Percentiles rank a stretch among this genome's conserved stretches.
Evolutionary conservation across 2,797 vertebrate genomes (phyloP).

Genomic region (Perdix hodgsoniae): DNA sequence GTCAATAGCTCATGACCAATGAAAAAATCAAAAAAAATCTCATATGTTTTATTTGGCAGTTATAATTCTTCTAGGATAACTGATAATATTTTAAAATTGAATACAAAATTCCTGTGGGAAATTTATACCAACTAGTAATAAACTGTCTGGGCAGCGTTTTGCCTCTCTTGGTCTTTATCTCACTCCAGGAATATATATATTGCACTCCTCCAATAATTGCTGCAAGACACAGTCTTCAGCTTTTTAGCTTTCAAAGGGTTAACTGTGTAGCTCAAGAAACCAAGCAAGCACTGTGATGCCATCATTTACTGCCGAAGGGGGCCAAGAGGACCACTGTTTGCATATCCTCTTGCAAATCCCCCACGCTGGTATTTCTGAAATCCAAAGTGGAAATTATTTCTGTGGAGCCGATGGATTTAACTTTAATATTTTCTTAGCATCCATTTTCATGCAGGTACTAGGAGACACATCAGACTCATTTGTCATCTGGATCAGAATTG

Average conservation of each 20-base stretch:
- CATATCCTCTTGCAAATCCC: neutral
- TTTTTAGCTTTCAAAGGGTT: neutral
- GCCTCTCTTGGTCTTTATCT: no score
- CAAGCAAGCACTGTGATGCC: neutral
- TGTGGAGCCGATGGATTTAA: neutral
- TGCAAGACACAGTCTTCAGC: neutral
- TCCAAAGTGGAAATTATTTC: conserved; percentile 8
- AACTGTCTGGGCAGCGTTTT: no score
- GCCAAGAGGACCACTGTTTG: neutral
- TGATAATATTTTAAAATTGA: neutral
- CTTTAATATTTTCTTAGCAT: neutral
- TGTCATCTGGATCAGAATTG: neutral
- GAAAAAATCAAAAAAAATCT: neutral
- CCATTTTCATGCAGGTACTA: neutral
- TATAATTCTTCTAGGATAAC: neutral
- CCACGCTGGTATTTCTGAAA: neutral
- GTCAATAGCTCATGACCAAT: neutral
- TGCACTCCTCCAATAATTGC: no score
- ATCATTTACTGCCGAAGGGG: neutral
- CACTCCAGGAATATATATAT: no score
- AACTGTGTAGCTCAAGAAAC: neutral
- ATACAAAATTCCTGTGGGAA: neutral
- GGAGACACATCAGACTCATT: neutral
- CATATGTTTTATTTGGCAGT: neutral
- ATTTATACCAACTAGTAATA: neutral